phyloP scores from a whole-genome alignment of 2,797 vertebrate species.

The Glyptemys insculpta region DNA sequence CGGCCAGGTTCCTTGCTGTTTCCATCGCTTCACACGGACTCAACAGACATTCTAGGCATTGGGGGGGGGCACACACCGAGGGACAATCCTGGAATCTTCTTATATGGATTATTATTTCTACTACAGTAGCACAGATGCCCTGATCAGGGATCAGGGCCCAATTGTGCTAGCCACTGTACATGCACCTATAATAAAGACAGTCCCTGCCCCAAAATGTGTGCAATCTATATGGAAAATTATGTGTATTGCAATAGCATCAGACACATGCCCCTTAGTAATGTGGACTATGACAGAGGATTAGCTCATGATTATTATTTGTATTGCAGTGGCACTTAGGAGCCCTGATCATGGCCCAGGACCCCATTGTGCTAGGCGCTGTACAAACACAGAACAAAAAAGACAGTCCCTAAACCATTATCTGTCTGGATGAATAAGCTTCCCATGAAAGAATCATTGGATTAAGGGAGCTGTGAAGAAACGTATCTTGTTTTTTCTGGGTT shows the following conservation, averaged over 20 bases:
- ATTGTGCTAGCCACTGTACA: accelerated
- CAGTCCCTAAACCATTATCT: neutral
- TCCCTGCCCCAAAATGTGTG: accelerated
- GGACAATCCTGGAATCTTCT: neutral
- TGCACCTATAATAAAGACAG: accelerated
- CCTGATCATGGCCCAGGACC: neutral
- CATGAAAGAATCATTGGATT: neutral
- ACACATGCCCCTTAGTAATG: accelerated
- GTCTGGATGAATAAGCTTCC: neutral
- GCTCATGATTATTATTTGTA: neutral
- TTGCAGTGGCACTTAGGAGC: neutral
- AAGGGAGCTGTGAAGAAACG: neutral
- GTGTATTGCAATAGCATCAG: neutral
- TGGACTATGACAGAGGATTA: neutral
- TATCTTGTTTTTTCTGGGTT: neutral
- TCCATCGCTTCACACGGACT: neutral
- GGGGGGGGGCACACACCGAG: neutral
- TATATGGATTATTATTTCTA: neutral
- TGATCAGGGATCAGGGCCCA: neutral
- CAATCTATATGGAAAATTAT: neutral
- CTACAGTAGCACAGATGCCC: neutral
- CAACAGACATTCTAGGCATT: neutral
- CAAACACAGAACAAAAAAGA: neutral
- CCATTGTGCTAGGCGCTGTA: neutral
- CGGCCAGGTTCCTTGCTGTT: neutral